Evolutionary conservation across 2,113 vertebrate genomes (phyloP).

Genomic region (Paramisgurnus dabryanus): DNA sequence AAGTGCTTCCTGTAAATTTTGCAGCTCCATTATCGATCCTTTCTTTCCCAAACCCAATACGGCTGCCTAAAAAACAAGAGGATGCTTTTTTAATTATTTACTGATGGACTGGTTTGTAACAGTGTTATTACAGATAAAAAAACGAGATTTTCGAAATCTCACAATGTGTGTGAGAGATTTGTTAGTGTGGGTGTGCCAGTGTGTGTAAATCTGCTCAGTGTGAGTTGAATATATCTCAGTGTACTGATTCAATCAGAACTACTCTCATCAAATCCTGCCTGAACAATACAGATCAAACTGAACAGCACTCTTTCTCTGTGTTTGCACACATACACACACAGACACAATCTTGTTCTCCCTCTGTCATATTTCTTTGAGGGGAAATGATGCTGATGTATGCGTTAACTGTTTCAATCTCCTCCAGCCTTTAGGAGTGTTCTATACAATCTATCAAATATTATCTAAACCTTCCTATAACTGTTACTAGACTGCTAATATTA

Average conservation of each 20-base stretch:
- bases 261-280: conserved; percentile 42
- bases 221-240: conserved; percentile 24
- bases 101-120: neutral
- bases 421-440: neutral
- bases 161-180: conserved; percentile 1
- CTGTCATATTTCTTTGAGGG: conserved; percentile 18
- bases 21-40: conserved; percentile 84
- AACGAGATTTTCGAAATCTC: neutral
- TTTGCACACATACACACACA: conserved; percentile 1
- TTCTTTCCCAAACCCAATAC: conserved; percentile 60
- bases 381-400: conserved; percentile 35
- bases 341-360: conserved; percentile 4
- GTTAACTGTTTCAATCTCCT: conserved; percentile 24
- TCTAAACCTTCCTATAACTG: neutral
- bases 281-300: conserved; percentile 22
- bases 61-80: conserved; percentile 46
- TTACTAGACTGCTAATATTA: neutral
- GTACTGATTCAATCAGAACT: conserved; percentile 42
- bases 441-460: too few species aligned
- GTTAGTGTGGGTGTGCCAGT: conserved; percentile 15
- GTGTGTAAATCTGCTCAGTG: conserved; percentile 24
- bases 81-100: neutral
- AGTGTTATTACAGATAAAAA: neutral
- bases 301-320: conserved; percentile 14
- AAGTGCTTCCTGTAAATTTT: conserved; percentile 89